Base-by-base conservation (phyloP, 2,888 invertebrate species). In the Tachina grossa region DNA sequence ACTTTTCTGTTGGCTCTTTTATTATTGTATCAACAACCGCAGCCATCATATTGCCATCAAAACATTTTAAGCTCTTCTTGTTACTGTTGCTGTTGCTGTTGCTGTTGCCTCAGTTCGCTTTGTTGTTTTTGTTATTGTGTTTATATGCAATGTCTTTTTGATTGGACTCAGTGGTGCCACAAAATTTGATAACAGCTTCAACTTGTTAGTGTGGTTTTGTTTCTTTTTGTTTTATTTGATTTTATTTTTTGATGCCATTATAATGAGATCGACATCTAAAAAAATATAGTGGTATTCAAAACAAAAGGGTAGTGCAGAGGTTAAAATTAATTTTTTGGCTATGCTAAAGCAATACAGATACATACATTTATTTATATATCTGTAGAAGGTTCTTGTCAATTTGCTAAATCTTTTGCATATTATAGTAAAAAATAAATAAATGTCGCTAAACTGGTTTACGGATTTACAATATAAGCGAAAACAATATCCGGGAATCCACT, bases 81-180 rank as follows among this genome's bases (percentile, higher is more conserved):
- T 19, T 77, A 74, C 51, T 69, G 74, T 39, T 47, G 45, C n/a
- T 71, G 49, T 4, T 31, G 31, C 31, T 31, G 31, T 31, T 31
- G 74, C 45, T 47, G 45, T n/a, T 71, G 49, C 59, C 71, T 14
- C 55, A 68, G 19, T 69, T 59, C 41, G 13, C 51, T 10, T 43
- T 31, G 13, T 51, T 59, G 22, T 45, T 72, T 19, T 72, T 83
- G 39, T 47, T 83, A 51, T 65, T 19, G 66, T 81, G 77, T 81
- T 82, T 69, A 71, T 69, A 65, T 75, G 78, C 57, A 85, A 85
- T 85, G 82, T 79, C 66, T 83, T 80, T 83, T 83, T 85, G 79
- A 85, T 85, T 80, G 79, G 85, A 83, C 85, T 80, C 83, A 83
- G 72, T 80, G 85, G 85, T 80, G 83, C 83, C 85, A 83, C 85